Evolutionary conservation across 2,797 vertebrate genomes (phyloP).

Genomic region (Numenius phaeopus): DNA sequence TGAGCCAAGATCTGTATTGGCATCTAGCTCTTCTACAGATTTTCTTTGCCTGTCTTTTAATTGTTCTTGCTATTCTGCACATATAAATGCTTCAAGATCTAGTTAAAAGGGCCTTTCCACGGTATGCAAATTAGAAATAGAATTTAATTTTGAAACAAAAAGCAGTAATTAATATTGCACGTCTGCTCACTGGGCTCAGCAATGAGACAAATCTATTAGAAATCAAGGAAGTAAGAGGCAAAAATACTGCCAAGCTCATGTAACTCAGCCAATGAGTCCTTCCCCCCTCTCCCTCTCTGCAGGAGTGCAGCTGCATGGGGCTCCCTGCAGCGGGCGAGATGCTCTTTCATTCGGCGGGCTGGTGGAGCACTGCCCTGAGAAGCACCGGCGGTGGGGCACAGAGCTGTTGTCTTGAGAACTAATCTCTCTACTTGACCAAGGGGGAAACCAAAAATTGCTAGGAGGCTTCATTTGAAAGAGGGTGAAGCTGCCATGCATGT

Average conservation of each 20-base stretch:
- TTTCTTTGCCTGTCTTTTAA: background rate
- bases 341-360: background rate
- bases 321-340: slow-evolving; percentile 22
- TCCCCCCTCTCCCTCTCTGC: background rate
- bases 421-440: slow-evolving; percentile 34
- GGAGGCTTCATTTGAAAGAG: background rate
- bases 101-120: background rate
- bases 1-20: background rate
- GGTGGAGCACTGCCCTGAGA: slow-evolving; percentile 50
- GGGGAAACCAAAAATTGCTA: slow-evolving; percentile 1
- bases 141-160: slow-evolving; percentile 10
- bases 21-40: background rate
- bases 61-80: background rate
- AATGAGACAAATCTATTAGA: slow-evolving; percentile 57
- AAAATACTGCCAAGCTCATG: slow-evolving; percentile 57
- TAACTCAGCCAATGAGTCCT: slow-evolving; percentile 38
- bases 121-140: background rate
- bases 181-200: slow-evolving; percentile 59
- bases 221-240: slow-evolving; percentile 65
- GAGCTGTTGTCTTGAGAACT: slow-evolving; percentile 57
- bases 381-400: background rate
- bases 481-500: background rate
- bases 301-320: slow-evolving; percentile 14
- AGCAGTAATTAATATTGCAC: slow-evolving; percentile 1
- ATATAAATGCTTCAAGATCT: background rate